These are phyloP conservation scores for Silvanus unidentatus DNA, from an alignment of 2,888 invertebrate genomes.

Conservation along the genomic window DNA sequence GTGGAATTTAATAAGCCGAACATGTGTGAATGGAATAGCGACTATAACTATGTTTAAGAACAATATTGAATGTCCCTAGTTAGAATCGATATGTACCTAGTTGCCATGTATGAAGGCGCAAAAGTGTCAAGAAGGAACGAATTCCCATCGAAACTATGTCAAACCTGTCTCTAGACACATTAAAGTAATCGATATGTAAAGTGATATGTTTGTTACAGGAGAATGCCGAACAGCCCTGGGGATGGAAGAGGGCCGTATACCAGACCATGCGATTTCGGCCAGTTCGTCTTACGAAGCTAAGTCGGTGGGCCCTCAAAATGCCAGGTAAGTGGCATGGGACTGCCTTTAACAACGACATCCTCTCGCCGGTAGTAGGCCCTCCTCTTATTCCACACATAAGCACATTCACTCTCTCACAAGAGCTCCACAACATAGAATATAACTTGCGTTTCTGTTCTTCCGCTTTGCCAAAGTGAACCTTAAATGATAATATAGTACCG, in stretches of 20 bases:
- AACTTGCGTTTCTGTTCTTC: conserved; percentile 1
- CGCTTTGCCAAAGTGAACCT: not conserved
- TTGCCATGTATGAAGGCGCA: too few relatives aligned
- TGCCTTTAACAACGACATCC: conserved; percentile 6
- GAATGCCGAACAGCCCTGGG: conserved; percentile 72
- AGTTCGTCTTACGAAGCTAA: conserved; percentile 82
- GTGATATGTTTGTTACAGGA: conserved; percentile 45
- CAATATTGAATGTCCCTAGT: too few relatives aligned
- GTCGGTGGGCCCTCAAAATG: conserved; percentile 82
- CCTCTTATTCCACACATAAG: conserved; percentile 1
- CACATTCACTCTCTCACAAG: not conserved
- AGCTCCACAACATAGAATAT: too few relatives aligned
- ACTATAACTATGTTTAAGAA: too few relatives aligned
- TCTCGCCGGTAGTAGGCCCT: conserved; percentile 2
- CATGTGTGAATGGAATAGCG: too few relatives aligned
- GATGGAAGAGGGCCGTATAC: conserved; percentile 81
- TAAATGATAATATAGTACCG: not conserved
- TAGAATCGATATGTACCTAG: too few relatives aligned
- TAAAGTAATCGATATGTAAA: conserved; percentile 9
- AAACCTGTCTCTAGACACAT: not conserved
- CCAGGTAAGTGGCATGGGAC: conserved; percentile 57
- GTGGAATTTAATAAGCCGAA: not conserved
- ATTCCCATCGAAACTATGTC: not conserved
- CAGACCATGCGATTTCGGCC: conserved; percentile 77
- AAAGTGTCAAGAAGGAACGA: not conserved